Evolutionary conservation across 1,140 invertebrate species (phyloP), one percentile per base, ranked within the genome.

Genomic region (Cyphomyrmex costatus): DNA sequence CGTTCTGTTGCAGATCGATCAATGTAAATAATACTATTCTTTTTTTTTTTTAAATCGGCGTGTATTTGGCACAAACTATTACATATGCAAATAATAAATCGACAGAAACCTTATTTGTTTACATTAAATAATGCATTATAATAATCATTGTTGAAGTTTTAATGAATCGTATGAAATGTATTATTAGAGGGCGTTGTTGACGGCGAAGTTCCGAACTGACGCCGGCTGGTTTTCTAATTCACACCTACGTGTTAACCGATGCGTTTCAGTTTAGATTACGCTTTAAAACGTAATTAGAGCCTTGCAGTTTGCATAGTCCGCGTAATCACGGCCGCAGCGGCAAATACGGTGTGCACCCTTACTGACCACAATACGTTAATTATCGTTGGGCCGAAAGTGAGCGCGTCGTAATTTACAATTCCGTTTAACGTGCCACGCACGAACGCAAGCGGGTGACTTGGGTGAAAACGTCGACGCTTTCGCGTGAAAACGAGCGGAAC

Each of bases 261-360:
- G 68, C 56, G 30, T 79, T 73, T 83, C 70, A 58, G 46, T 79
- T 86, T 61, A 80, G 77, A 89, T 89, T 88, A 83, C 84, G 76
- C 88, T 84, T 89, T 89, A 86, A 89, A 89, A 88, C 88, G 79
- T 85, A 86, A 89, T 89, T 89, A 89, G 88, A 88, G 85, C 88
- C 78, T 65, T 56, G 88, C 73, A 89, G 83, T 89, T 89, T 83
- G 88, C 84, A 56, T 63, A 68, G 79, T 56, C 65, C 65, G 51
- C 85, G 74, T 86, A 89, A 89, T 89, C 77, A 78, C 78, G 46
- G 51, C 51, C 88, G 46, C 73, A 27, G 21, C 63, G 24, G 70
- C 63, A 87, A 83, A 61, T 88, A 74, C 16, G n/a, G 8, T 56
- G 42, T 30, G 60, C 51, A 53, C 36, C 68, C 68, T 83, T 83